phyloP scores from a whole-genome alignment of 2,797 vertebrate species.

The Selene dorsalis region DNA sequence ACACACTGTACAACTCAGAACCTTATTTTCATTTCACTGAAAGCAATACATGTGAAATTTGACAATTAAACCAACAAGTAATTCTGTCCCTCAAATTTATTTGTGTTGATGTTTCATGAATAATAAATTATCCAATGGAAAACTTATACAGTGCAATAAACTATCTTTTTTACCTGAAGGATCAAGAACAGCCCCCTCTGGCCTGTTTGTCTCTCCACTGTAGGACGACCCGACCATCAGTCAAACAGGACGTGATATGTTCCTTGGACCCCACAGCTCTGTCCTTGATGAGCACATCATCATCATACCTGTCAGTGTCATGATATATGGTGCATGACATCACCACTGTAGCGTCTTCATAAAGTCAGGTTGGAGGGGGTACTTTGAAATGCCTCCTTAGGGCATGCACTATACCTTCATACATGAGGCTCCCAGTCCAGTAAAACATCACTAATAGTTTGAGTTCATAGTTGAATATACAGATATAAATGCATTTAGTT shows the following conservation, averaged over 20 bases:
- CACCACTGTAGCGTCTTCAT: conserved; percentile 35
- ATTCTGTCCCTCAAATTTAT: not conserved
- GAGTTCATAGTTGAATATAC: not conserved
- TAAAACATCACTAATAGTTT: not conserved
- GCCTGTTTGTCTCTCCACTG: not conserved
- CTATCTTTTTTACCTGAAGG: not conserved
- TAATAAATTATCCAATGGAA: not conserved
- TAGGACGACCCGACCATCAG: not conserved
- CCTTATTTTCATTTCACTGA: not conserved
- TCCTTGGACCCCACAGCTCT: conserved; percentile 27
- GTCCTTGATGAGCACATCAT: conserved; percentile 59
- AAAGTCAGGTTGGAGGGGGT: conserved; percentile 9
- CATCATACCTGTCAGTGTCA: conserved; percentile 31
- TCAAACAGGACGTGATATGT: conserved; percentile 29
- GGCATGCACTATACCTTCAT: not conserved
- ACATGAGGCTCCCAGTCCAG: not conserved
- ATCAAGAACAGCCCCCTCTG: not conserved
- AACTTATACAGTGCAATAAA: not conserved
- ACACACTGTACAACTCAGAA: not conserved
- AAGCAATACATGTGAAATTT: not conserved
- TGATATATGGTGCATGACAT: conserved; percentile 49
- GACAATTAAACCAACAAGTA: not conserved
- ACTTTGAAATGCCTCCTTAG: conserved; percentile 10
- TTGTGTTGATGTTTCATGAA: not conserved
- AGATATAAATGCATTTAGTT: not conserved